These are phyloP conservation scores for Nephrocerus scutellatus DNA, from an alignment of 2,888 invertebrate genomes.

Conservation along the genomic window DNA sequence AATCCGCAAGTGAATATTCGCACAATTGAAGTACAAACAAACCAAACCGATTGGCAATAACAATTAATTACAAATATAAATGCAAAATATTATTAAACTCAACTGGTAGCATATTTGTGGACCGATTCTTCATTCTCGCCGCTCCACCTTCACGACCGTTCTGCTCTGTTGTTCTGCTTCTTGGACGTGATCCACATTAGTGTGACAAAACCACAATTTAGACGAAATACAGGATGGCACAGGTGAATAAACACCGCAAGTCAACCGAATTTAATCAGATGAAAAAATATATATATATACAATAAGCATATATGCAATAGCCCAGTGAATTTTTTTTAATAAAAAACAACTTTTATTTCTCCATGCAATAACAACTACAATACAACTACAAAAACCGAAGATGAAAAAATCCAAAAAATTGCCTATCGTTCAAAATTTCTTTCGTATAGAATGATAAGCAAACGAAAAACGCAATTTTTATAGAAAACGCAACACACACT, in stretches of 20 bases:
- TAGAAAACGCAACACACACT: too few relatives aligned
- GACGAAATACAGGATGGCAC: too few relatives aligned
- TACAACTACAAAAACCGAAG: background rate
- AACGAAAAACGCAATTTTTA: constrained; percentile 45
- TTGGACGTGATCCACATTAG: too few relatives aligned
- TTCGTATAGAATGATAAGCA: constrained; percentile 28
- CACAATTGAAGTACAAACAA: constrained; percentile 17
- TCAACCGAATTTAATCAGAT: too few relatives aligned
- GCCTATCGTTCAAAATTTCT: constrained; percentile 23
- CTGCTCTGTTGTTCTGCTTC: too few relatives aligned
- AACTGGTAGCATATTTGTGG: too few relatives aligned
- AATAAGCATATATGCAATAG: constrained; percentile 33
- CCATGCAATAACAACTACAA: constrained; percentile 3
- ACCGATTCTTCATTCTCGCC: too few relatives aligned
- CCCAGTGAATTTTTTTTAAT: constrained; percentile 37
- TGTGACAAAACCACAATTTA: too few relatives aligned
- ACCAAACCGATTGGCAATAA: constrained; percentile 19
- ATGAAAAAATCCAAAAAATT: constrained; percentile 22
- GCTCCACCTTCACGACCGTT: too few relatives aligned
- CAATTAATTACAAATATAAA: too few relatives aligned
- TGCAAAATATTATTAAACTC: too few relatives aligned
- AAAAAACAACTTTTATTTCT: constrained; percentile 7
- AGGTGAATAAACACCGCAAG: too few relatives aligned
- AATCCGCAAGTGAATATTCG: constrained; percentile 7
- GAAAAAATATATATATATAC: constrained; percentile 9